Conservation (phyloP, 2,113 vertebrate genomes). For the Oreamnos americanus region DNA sequence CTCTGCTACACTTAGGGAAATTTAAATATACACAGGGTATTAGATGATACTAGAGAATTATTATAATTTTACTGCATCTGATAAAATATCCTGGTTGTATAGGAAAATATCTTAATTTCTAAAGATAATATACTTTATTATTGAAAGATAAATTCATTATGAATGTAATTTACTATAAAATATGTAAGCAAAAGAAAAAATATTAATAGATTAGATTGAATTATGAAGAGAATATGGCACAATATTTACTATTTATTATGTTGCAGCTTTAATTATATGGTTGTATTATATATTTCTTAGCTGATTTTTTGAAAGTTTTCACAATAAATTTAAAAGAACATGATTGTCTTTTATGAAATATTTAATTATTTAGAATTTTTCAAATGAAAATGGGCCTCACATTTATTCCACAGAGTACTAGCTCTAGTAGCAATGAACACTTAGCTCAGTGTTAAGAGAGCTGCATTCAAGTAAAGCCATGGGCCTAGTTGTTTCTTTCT, state of each 20-base stretch:
- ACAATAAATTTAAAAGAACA: neutral
- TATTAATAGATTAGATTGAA: neutral
- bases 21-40: neutral
- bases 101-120: neutral
- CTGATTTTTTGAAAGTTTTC: neutral
- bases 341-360: neutral
- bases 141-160: neutral
- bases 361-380: neutral
- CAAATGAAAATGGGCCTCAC: neutral
- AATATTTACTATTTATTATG: neutral
- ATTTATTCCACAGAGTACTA: neutral
- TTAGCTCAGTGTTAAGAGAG: neutral
- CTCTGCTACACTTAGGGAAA: neutral
- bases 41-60: neutral
- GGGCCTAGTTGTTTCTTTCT: neutral
- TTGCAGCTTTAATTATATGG: neutral
- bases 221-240: neutral
- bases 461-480: neutral
- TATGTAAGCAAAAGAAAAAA: neutral
- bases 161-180: neutral
- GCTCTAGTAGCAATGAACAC: neutral
- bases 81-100: neutral
- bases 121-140: neutral
- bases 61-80: neutral
- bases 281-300: constrained; percentile 4